Evolutionary conservation across 2,888 invertebrate genomes (phyloP).

Genomic region (Eupithecia inturbata): DNA sequence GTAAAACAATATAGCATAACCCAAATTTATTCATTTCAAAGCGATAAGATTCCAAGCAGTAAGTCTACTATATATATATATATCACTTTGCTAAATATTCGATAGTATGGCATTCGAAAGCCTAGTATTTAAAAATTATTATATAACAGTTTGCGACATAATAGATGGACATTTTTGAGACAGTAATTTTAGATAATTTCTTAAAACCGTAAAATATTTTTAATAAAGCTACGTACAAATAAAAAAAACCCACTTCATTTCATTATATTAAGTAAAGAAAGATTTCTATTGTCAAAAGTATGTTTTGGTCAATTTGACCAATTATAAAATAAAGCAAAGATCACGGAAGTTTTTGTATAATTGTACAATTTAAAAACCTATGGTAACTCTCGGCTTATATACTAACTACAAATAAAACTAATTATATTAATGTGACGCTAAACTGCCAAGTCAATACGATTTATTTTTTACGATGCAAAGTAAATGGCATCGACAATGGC

Average conservation of each 20-base stretch:
- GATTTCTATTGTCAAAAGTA: neutral
- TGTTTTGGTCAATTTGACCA: neutral
- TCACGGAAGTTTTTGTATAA: slow-evolving; percentile 46
- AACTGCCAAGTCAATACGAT: slow-evolving; percentile 47
- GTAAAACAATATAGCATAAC: slow-evolving; percentile 16
- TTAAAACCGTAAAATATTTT: slow-evolving; percentile 24
- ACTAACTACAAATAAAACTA: slow-evolving; percentile 61
- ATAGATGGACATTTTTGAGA: slow-evolving; percentile 10
- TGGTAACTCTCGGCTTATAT: slow-evolving; percentile 75
- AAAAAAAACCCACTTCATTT: slow-evolving; percentile 6
- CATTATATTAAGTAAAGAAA: neutral
- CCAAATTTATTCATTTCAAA: neutral
- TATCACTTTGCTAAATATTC: neutral
- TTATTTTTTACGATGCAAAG: slow-evolving; percentile 32
- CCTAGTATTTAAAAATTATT: neutral
- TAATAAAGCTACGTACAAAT: slow-evolving; percentile 40
- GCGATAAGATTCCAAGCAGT: neutral
- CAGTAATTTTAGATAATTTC: slow-evolving; percentile 12
- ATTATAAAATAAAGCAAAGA: slow-evolving; percentile 13
- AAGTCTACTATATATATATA: neutral
- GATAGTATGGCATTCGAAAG: neutral
- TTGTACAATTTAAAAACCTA: slow-evolving; percentile 71
- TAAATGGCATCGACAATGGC: slow-evolving; percentile 67
- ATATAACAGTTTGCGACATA: neutral
- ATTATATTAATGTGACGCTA: slow-evolving; percentile 47